Evolutionary conservation across 1,140 invertebrate genomes (phyloP).

Genomic region (Drosophila burlai): DNA sequence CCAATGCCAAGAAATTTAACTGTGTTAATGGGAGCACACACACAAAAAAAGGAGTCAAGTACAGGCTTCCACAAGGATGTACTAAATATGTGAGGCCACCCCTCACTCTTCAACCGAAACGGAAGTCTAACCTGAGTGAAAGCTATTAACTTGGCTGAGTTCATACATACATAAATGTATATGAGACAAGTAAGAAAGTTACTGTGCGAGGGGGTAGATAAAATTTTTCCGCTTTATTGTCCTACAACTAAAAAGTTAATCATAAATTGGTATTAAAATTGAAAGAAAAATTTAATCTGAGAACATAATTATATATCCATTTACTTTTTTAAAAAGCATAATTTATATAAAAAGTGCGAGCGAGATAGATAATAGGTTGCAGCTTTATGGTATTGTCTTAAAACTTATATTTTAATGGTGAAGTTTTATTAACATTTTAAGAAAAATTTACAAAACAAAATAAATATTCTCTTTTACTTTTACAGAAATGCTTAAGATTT

Average conservation of each 20-base stretch:
- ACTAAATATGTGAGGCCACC: neutral
- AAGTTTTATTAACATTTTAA: too few species aligned
- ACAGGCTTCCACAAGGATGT: neutral
- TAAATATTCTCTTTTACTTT: too few species aligned
- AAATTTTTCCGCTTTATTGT: neutral
- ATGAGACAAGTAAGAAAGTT: neutral
- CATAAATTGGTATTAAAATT: neutral
- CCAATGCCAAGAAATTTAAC: slow-evolving; percentile 15
- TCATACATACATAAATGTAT: neutral
- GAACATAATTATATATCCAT: neutral
- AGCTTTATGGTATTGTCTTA: too few species aligned
- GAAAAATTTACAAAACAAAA: too few species aligned
- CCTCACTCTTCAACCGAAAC: neutral
- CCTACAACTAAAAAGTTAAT: too few species aligned
- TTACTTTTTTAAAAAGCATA: neutral
- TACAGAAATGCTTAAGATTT: too few species aligned
- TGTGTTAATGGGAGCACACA: slow-evolving; percentile 9
- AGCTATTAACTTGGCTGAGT: slow-evolving; percentile 10
- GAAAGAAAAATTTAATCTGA: neutral
- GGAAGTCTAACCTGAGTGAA: neutral
- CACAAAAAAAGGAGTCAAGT: neutral
- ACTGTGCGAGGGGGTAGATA: neutral
- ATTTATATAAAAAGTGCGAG: neutral
- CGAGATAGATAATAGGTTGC: neutral
- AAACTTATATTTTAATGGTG: too few species aligned